Evolutionary conservation across 1,140 invertebrate genomes (phyloP), one percentile per base, ranked within the genome.

Genomic region (Drosophila pectinifera): DNA sequence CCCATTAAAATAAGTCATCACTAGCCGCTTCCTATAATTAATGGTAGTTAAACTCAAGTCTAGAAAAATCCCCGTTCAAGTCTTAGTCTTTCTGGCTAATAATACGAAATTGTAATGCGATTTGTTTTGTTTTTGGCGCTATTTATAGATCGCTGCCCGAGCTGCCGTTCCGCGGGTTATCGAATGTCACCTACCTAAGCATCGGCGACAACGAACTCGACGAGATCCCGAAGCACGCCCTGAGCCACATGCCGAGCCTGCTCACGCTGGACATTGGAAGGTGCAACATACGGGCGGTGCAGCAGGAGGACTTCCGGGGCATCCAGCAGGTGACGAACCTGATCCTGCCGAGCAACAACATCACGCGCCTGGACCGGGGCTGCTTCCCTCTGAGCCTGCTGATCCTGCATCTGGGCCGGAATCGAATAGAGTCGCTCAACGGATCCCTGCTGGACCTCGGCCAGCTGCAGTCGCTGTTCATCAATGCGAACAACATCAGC

Each of bases 381-480:
- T 94, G 95, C 0, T 92, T 96, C 8, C 95, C 95, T 1, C 93
- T 94, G 18, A 93, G 94, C 3, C 79, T 96, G 36, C 93, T 94
- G 24, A 94, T 95, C 48, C 91, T 97, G 4, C 95, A 96, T 80
- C 91, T 97, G 26, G 96, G 95, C 0, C 93, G 95, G 4, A 97
- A 97, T 92, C 94, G 94, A 64, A 91, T 97, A 14, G 94, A 93
- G 43, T 94, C 94, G 64, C 92, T 97, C n/a, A 97, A 97, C 79
- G 95, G 95, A 13, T 95, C 96, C 1, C 88, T 97, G 14, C 93
- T 94, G 59, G 94, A 95, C 55, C 84, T 97, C 31, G 94, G 95
- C 69, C 94, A 95, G 55, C 92, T 97, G 14, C 94, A 96, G 80
- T 96, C 96, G 94, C 93, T 97, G 38, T 95, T 96, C 55, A 94